Base-by-base conservation (phyloP, 2,797 vertebrate species). In the Champsocephalus esox region DNA sequence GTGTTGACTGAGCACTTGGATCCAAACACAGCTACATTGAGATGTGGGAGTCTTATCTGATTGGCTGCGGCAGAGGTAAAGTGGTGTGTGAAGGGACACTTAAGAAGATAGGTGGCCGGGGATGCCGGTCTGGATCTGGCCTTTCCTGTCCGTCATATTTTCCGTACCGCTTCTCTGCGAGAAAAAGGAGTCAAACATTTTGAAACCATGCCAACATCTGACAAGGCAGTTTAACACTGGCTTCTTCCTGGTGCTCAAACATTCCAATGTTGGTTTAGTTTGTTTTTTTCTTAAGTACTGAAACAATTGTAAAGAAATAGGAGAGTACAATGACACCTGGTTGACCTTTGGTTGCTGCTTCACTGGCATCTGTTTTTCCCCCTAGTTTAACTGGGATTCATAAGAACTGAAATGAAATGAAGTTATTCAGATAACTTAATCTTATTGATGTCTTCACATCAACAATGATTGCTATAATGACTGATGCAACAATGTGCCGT, bases 11-110 rank as follows among this genome's bases (percentile, higher is more conserved):
- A 56, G 3, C 5, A 3, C 28, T 38, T 17, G 24, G 46, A 41
- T 59, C 43, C 9, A 59, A 45, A 70, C 52, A 17, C 45, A 50
- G 62, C 3, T 34, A 24, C 52, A 50, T 63, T 43, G 62, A 52
- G 60, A 56, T 1, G 5, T 13, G 24, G 64, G 24, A 14, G 55
- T 62, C 70, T 81, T 70, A 76, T 81, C 81, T 82, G 84, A 83
- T 81, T 76, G 73, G 77, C 80, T 73, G 44, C 34, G 66, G 46
- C 54, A 44, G 48, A 66, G 51, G n/a, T 21, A 28, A 82, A 79
- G 75, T 70, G 61, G 11, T 59, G 48, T 73, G 62, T 76, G 45
- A 67, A 55, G 41, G 56, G 61, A 72, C 63, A 51, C 66, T 72
- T 72, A 11, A 44, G 14, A 21, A 65, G 61, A 81, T 45, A n/a